Percentiles rank a stretch among this genome's conserved stretches.
Conservation (phyloP, 2,888 invertebrate species). For the Psylliodes chrysocephalus region DNA sequence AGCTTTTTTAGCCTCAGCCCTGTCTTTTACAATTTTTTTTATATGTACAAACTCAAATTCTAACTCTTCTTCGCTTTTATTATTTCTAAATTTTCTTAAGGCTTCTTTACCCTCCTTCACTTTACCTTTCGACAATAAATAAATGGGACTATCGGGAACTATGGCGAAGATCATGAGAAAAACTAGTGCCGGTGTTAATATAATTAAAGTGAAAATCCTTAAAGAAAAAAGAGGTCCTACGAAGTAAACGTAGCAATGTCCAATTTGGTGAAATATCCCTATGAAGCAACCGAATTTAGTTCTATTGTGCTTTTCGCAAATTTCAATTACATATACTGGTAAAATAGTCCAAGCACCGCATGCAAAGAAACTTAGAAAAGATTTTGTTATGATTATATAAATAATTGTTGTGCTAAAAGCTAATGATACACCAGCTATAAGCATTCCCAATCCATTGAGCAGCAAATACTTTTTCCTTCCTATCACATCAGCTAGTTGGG, state of each 20-base stretch:
- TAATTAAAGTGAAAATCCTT: constrained; percentile 17
- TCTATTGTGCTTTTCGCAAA: constrained; percentile 35
- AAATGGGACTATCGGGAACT: constrained; percentile 28
- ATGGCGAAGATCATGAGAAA: not conserved
- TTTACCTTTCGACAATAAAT: constrained; percentile 1
- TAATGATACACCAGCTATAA: constrained; percentile 61
- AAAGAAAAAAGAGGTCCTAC: constrained; percentile 20
- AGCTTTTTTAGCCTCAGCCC: not conserved
- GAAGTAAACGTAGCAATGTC: constrained; percentile 20
- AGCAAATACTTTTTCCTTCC: constrained; percentile 77
- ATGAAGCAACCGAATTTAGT: constrained; percentile 31
- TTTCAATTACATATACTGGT: constrained; percentile 28
- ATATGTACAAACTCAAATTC: constrained; percentile 10
- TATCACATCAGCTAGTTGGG: constrained; percentile 29
- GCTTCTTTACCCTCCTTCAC: not conserved
- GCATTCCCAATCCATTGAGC: constrained; percentile 70
- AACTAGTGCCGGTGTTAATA: not conserved
- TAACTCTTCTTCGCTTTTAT: constrained; percentile 24
- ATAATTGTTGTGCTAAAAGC: constrained; percentile 35
- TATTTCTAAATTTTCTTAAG: constrained; percentile 19
- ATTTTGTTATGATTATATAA: not conserved
- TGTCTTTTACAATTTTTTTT: not conserved
- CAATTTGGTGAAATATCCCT: constrained; percentile 11
- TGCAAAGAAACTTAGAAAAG: not conserved
- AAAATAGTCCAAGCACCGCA: not conserved